Base-by-base conservation (phyloP, 2,888 invertebrate genomes). In the Phragmatobia fuliginosa region DNA sequence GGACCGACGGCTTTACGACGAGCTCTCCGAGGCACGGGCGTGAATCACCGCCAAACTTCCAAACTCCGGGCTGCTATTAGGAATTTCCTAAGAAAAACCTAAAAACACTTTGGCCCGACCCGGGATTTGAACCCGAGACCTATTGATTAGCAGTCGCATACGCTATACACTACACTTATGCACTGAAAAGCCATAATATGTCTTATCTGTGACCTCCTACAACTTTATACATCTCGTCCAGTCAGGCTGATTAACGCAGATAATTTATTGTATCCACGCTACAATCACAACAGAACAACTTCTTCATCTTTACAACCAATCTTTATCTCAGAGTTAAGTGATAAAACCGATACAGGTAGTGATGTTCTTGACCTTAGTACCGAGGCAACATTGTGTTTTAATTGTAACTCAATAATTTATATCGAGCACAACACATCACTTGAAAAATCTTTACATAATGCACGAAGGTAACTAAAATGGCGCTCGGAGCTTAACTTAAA, bases 391-490 rank as follows among this genome's bases (percentile, higher is more conserved):
- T 78, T 74, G 68, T 75, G 78, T 67, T 65, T 74, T 74, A 75
- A 76, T 80, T 78, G 81, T 80, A 81, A 78, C 67, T 80, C 78
- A 74, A 81, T 80, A 76, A 80, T 82, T 78, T 81, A 81, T 82
- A 80, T 76, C 76, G 78, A 78, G 70, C 71, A 76, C 80, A 74
- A 76, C 80, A 76, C 81, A 80, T 82, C 81, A 81, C 78, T 82
- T 73, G 45, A 58, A 64, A 41, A 61, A 73, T 70, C 65, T 75
- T 73, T 82, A 75, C 81, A 81, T 82, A 78, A 82, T 82, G 68
- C 80, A 82, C 76, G 72, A 76, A 38, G 76, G 78, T 61, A 60
- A 64, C 78, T 81, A 82, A 80, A 73, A 80, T 67, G 18, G 68
- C 72, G 83, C 78, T 80, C 58, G n/a, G 18, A n/a, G 6, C 14